Evolutionary conservation across 2,888 invertebrate genomes (phyloP), one percentile per base, ranked within the genome.

Genomic region (Dolichopus griseipennis): DNA sequence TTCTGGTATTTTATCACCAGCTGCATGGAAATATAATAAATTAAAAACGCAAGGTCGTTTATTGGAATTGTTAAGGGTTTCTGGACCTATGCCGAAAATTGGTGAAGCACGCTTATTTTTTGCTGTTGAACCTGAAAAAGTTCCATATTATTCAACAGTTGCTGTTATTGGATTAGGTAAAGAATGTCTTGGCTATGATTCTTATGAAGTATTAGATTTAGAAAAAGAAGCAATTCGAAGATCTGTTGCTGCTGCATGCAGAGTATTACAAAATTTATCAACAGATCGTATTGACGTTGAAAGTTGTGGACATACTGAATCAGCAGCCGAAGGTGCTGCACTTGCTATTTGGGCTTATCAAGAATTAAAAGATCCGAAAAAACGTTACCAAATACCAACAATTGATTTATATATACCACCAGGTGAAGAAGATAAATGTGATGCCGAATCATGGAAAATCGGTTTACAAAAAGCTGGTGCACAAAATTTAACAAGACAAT

Each of bases 311-410:
- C 90, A 89, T 10, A 87, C 91, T 0, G 90, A 90, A 77, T 90
- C 91, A 2, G 87, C 92, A 1, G 92, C 92, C 0, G 93, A 93
- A 79, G 93, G 92, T 1, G 87, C 90, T 0, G 82, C 84, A 3
- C 82, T 93, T 21, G 86, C 86, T 0, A 80, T 87, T 10, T 91
- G 88, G 87, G 79, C 84, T 3, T 93, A 90, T 76, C 88, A 88
- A 77, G 89, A 78, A 10, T 69, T 77, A 61, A 75, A 75, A 7
- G 75, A 78, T 27, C 73, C 75, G 8, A 77, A 77, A 20, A 70
- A 71, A 0, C 76, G 77, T 4, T 71, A 76, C n/a, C 72, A 74
- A 0, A 72, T 76, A 0, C 77, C 79, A 3, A 72, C 74, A 3
- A 76, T 81, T n/a, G 78, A 77, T 72, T 68, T 91, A 73, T 81